Evolutionary conservation across 2,113 vertebrate genomes (phyloP).

Genomic region (Panurus biarmicus): DNA sequence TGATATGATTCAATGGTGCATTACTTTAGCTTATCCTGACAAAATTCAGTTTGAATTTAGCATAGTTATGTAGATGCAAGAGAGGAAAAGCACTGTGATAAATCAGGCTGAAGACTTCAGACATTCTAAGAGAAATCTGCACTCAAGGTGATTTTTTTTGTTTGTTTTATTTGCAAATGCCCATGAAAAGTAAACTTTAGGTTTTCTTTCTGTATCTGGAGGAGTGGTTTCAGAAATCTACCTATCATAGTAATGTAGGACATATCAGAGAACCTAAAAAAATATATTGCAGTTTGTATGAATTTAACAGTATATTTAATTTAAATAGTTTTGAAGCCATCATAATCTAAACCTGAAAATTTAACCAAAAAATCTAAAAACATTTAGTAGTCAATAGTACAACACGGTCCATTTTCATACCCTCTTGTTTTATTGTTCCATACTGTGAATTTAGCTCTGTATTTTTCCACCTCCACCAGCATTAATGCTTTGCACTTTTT

Average conservation of each 20-base stretch:
- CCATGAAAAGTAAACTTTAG: background rate
- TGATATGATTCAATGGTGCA: background rate
- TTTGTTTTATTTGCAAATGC: background rate
- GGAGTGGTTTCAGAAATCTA: background rate
- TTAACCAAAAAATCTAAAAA: background rate
- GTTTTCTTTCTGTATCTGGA: background rate
- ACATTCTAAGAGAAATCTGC: background rate
- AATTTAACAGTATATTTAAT: background rate
- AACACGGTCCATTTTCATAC: background rate
- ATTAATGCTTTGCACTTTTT: background rate
- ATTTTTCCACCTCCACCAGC: background rate
- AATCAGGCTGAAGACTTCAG: background rate
- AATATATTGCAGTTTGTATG: background rate
- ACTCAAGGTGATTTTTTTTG: background rate
- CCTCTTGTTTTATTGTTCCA: background rate
- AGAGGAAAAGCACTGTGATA: background rate
- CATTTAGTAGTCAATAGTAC: background rate
- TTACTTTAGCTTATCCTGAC: background rate
- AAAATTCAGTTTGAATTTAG: background rate
- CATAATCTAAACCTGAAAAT: background rate
- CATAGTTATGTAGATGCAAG: background rate
- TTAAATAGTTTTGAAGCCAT: background rate
- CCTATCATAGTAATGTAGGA: background rate
- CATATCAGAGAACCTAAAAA: background rate
- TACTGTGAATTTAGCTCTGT: background rate